Base-by-base conservation (phyloP, 2,888 invertebrate species). In the Peribatodes rhomboidaria region DNA sequence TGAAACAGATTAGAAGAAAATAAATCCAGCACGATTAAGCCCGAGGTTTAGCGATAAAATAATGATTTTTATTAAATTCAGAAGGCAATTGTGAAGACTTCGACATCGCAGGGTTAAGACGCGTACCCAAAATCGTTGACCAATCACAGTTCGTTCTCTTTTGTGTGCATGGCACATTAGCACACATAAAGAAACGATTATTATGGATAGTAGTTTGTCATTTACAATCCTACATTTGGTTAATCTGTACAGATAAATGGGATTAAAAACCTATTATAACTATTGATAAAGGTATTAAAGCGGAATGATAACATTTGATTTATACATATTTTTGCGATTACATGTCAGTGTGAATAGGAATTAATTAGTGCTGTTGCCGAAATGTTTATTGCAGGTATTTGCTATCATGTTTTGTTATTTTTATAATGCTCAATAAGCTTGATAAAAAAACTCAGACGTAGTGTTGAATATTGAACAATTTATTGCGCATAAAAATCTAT, bases 271-370 rank as follows among this genome's bases (percentile, higher is more conserved):
- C 79, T 81, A 83, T 86, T 86, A 86, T 85, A 78, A 84, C 81
- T 68, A 74, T 79, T 78, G 92, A 90, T 90, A 89, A 87, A 67
- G 69, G 83, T 66, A 89, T 90, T 88, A 88, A 81, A 82, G 75
- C 61, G 57, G 86, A 92, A 87, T 91, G 90, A 92, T 93, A 91
- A 89, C 84, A 89, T 90, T 91, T 92, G 93, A 92, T 92, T 93
- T 92, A 92, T 88, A 86, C 79, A 78, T 82, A 78, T 74, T 73
- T 78, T 75, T 66, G 56, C 18, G 68, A 69, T 68, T 65, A 62
- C 33, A 35, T 60, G 46, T 61, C n/a, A 41, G 56, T 54, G 37
- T 54, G 18, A 60, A 53, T 50, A 37, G 14, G 35, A 41, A 31
- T 50, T 37, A 58, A 58, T 54, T 47, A 42, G 10, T 16, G 42